Evolutionary conservation across 2,113 vertebrate species (phyloP).

Genomic region (Rutilus rutilus): DNA sequence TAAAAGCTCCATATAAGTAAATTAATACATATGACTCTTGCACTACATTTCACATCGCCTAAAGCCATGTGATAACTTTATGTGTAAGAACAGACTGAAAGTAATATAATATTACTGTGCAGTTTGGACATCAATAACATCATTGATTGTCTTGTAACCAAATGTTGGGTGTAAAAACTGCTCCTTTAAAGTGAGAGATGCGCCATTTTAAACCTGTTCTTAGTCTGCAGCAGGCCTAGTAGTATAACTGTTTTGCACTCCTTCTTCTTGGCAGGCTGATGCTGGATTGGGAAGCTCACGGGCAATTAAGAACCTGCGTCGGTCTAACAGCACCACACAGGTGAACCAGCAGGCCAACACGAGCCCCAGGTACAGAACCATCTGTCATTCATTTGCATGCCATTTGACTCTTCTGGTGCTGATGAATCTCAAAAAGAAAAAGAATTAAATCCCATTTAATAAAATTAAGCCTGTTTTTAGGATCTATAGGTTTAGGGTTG

Average conservation of each 20-base stretch:
- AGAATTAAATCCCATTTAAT: background rate
- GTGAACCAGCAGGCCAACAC: slow-evolving; percentile 80
- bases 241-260: background rate
- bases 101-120: background rate
- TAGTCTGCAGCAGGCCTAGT: background rate
- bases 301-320: slow-evolving; percentile 90
- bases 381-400: background rate
- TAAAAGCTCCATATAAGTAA: no score
- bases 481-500: background rate
- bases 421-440: background rate
- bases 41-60: background rate
- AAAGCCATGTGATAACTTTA: background rate
- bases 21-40: no score
- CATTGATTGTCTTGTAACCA: background rate
- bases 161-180: background rate
- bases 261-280: slow-evolving; percentile 75
- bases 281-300: slow-evolving; percentile 68
- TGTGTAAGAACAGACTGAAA: background rate
- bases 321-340: slow-evolving; percentile 91
- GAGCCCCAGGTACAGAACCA: slow-evolving; percentile 74
- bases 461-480: background rate
- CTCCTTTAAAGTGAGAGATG: background rate
- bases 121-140: background rate
- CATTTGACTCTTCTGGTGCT: background rate
- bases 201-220: background rate